Conservation (phyloP, 2,113 vertebrate species). For the Oncorhynchus tshawytscha region DNA sequence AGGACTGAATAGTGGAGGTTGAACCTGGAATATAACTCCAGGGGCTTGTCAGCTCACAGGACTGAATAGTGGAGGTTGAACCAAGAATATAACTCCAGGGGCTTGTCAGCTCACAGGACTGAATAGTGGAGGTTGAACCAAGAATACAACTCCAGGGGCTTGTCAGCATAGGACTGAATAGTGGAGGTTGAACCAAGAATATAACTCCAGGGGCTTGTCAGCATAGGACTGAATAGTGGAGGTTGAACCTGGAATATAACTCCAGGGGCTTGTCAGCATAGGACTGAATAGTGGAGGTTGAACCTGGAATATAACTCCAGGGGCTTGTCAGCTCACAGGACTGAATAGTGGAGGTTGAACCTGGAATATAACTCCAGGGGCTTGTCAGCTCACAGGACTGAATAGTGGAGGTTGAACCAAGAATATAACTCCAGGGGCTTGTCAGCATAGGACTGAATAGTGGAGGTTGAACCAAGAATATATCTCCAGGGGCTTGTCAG, state of each 20-base stretch:
- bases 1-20: conserved; percentile 33
- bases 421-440: neutral
- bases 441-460: conserved; percentile 45
- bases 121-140: no score
- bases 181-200: no score
- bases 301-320: neutral
- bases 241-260: no score
- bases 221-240: no score
- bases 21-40: neutral
- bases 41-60: conserved; percentile 20
- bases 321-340: neutral
- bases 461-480: no score
- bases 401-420: conserved; percentile 9
- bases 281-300: conserved; percentile 32
- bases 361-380: no score
- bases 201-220: no score
- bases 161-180: neutral
- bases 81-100: neutral
- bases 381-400: conserved; percentile 32
- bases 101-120: neutral
- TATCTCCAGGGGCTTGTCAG: neutral
- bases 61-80: conserved; percentile 25
- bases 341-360: no score
- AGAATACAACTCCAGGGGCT: neutral
- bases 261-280: neutral